phyloP scores from a whole-genome alignment of 2,113 vertebrate genomes.

The Tiliqua scincoides region DNA sequence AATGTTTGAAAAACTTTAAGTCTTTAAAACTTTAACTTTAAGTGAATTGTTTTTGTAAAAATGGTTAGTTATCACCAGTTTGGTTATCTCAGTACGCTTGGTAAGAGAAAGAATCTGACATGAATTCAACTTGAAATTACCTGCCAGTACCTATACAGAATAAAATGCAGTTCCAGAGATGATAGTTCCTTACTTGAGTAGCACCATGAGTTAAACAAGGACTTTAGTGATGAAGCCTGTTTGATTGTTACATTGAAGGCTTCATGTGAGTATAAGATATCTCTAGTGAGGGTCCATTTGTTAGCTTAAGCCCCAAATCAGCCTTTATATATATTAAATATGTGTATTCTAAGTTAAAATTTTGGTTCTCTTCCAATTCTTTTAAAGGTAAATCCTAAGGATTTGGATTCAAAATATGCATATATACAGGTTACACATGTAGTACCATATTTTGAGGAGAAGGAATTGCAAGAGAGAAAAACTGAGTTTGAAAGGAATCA shows the following conservation, averaged over 20 bases:
- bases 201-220: background rate
- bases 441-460: constrained; percentile 93
- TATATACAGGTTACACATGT: constrained; percentile 99
- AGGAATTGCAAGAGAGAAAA: constrained; percentile 92
- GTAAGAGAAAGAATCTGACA: background rate
- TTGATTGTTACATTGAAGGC: background rate
- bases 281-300: too few species aligned
- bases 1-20: too few species aligned
- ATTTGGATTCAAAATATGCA: constrained; percentile 96
- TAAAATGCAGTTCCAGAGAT: background rate
- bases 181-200: too few species aligned
- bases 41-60: background rate
- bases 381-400: constrained; percentile 94
- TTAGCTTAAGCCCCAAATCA: background rate
- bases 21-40: background rate
- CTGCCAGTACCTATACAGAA: background rate
- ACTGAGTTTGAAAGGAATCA: constrained; percentile 96
- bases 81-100: background rate
- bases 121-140: background rate
- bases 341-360: background rate
- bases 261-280: background rate
- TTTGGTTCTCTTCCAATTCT: constrained; percentile 3
- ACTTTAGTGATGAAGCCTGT: background rate
- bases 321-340: background rate
- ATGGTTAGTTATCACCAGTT: background rate